Evolutionary conservation across 1,140 invertebrate species (phyloP), one percentile per base, ranked within the genome.

Genomic region (Ceratoteleas bidentatus): DNA sequence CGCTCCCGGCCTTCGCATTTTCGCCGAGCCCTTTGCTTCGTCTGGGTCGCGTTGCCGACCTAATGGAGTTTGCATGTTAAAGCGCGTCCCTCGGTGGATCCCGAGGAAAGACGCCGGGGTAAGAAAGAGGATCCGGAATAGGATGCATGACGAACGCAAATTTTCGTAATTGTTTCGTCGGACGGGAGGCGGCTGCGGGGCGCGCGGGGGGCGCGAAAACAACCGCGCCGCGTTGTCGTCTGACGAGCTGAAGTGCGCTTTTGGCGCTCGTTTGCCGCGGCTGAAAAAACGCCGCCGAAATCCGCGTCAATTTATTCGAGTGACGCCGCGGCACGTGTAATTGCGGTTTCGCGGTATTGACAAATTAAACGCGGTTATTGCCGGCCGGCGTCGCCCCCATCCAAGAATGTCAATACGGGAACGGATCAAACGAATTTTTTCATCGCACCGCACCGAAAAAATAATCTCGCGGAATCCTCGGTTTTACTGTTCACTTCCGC

Each of bases 1-100:
- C 56, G 50, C 73, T 66, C 56, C 70, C 50, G 50, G 62, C 60
- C 68, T 64, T 78, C 43, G 50, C 68, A 38, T 77, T 70, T 69
- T 11, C 64, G 60, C 54, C 73, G 56, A 70, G 80, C 70, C 65
- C 79, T 75, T 66, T 68, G 61, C 38, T 8, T 80, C 81, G 70
- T 78, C 77, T 77, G 52, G 49, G 58, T 69, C 54, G 68, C 68
- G 68, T 40, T 32, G 45, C 53, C 77, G 62, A 84, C 78, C 73
- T 81, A 81, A 84, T 84, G 83, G 83, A 81, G 77, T 84, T 84
- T 84, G 83, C 78, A 81, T 84, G 83, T 84, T 75, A 73, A 73
- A 84, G 61, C 65, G 75, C 72, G 74, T 77, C 78, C 57, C 70
- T 75, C 49, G 78, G 70, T 57, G 61, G 69, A 84, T 75, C 65